Percentiles rank a stretch among this genome's conserved stretches.
Conservation (phyloP, 2,113 vertebrate species). For the Zapus hudsonius region DNA sequence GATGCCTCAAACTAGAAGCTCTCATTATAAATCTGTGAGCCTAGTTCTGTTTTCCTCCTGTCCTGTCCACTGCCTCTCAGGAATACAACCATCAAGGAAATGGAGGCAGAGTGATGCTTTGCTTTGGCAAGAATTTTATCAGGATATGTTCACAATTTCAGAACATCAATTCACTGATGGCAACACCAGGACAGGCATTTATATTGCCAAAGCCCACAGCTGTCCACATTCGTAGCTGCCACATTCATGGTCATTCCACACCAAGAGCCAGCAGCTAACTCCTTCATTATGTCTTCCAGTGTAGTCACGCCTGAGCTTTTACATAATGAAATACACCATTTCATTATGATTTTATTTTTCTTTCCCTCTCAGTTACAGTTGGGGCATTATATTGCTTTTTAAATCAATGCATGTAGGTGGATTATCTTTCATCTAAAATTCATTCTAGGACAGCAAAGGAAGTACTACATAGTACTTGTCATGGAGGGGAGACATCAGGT, state of each 20-base stretch:
- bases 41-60: slow-evolving; percentile 20
- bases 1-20: background rate
- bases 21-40: slow-evolving; percentile 11
- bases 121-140: slow-evolving; percentile 55
- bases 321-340: slow-evolving; percentile 52
- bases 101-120: background rate
- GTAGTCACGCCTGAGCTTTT: background rate
- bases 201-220: slow-evolving; percentile 61
- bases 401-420: background rate
- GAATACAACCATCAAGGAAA: slow-evolving; percentile 16
- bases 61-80: background rate
- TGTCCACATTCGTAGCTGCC: slow-evolving; percentile 35
- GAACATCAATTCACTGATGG: slow-evolving; percentile 46
- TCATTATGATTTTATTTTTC: slow-evolving; percentile 36
- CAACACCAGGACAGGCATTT: slow-evolving; percentile 8
- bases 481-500: background rate
- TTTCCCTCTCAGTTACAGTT: slow-evolving; percentile 46
- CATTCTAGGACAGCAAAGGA: slow-evolving; percentile 44
- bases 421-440: slow-evolving; percentile 45
- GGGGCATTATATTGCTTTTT: background rate
- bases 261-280: slow-evolving; percentile 3
- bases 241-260: background rate
- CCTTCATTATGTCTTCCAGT: slow-evolving; percentile 25
- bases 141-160: slow-evolving; percentile 40
- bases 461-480: background rate